A percentile compares a stretch with the other conserved stretches of the same genome.
Conservation (phyloP, 2,888 invertebrate species). For the Deroplatys truncata region DNA sequence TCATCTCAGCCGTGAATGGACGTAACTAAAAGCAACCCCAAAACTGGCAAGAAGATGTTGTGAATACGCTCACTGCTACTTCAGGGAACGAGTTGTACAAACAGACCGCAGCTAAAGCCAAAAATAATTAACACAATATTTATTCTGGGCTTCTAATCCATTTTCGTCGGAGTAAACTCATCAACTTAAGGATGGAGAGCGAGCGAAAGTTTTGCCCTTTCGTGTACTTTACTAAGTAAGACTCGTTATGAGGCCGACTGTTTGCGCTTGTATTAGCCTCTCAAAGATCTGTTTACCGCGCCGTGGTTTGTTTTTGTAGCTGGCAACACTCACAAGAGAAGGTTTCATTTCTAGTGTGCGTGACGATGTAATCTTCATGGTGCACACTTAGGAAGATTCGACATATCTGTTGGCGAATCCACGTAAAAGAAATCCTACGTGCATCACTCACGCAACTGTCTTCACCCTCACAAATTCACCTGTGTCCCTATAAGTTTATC, state of each 20-base stretch:
- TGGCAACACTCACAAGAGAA: not conserved
- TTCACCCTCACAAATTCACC: too few species aligned
- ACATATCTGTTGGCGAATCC: too few species aligned
- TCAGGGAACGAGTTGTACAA: not conserved
- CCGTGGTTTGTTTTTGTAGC: not conserved
- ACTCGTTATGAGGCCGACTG: not conserved
- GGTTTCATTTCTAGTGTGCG: not conserved
- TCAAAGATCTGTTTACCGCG: not conserved
- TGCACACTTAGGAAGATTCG: too few species aligned
- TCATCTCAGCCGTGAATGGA: not conserved
- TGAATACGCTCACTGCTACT: not conserved
- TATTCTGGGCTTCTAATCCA: not conserved
- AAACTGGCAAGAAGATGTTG: not conserved
- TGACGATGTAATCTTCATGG: not conserved
- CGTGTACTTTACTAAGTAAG: not conserved
- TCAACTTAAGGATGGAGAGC: not conserved
- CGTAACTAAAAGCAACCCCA: not conserved
- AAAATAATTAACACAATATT: not conserved
- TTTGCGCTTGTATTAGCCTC: not conserved
- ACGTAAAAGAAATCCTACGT: too few species aligned
- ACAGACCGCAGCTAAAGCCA: not conserved
- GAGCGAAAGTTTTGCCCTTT: not conserved
- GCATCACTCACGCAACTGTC: too few species aligned
- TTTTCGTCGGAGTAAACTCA: not conserved
- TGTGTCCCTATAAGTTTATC: too few species aligned